These are phyloP conservation scores for Podiceps cristatus DNA, from an alignment of 2,113 vertebrate genomes.

Conservation along the genomic window DNA sequence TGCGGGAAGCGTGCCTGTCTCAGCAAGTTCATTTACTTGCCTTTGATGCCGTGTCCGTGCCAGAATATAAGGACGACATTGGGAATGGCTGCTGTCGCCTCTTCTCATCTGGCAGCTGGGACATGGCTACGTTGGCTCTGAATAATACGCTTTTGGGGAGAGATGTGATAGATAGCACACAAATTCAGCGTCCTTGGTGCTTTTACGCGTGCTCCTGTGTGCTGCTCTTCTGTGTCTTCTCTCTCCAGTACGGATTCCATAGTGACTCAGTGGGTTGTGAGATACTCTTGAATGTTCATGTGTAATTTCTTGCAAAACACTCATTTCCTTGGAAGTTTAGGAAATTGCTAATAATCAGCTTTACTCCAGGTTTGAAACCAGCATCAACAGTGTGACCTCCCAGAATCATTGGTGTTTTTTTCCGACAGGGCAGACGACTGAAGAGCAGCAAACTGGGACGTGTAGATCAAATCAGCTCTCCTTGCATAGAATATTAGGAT, in stretches of 20 bases:
- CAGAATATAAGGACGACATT: not conserved
- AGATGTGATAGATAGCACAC: not conserved
- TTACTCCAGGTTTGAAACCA: not conserved
- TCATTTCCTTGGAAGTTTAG: not conserved
- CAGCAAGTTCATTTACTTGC: not conserved
- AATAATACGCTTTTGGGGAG: not conserved
- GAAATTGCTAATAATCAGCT: not conserved
- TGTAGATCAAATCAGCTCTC: not conserved
- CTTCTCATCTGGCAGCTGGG: not conserved
- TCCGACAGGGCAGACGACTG: not conserved
- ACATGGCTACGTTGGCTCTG: not conserved
- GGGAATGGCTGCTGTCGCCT: not conserved
- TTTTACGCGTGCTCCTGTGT: not conserved
- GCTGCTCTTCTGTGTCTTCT: not conserved
- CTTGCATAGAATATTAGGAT: not conserved
- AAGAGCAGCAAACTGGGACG: not conserved
- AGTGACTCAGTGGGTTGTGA: not conserved
- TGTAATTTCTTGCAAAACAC: not conserved
- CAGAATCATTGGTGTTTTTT: not conserved
- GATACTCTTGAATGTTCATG: not conserved
- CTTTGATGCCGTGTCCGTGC: not conserved
- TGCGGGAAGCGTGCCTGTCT: not conserved
- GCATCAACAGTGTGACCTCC: not conserved
- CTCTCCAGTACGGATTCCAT: not conserved
- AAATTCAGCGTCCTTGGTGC: not conserved